Base-by-base conservation (phyloP, 1,140 invertebrate genomes). In the Ceratosolen solmsi region DNA sequence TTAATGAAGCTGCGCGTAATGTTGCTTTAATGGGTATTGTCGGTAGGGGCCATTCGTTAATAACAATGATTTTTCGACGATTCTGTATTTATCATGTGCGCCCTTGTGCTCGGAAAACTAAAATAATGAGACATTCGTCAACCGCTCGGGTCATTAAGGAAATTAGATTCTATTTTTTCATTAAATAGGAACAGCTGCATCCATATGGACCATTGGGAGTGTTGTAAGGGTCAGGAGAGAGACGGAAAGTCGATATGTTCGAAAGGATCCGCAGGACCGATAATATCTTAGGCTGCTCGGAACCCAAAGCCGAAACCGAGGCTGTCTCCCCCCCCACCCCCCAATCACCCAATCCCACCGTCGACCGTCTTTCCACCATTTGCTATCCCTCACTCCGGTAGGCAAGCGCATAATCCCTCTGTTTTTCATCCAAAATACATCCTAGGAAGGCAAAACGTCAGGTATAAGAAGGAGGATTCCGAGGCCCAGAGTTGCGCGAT, bases 211-310 rank as follows among this genome's bases (percentile, higher is more conserved):
- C 60, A 74, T 77, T 77, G 84, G 82, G 82, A 82, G 82, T 73
- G 83, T 81, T 78, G 84, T 77, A 71, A 71, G 68, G 82, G 3
- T 2, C 17, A 9, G 20, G 33, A 74, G 7, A 71, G 22, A 46
- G 68, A 71, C 5, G 20, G 36, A 71, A 11, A 58, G 54, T 87
- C 87, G 86, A 89, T 88, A 87, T 83, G 82, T 85, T 88, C 85
- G 83, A 88, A 86, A 86, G 87, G 84, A 88, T 87, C 87, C 84
- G 76, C 73, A 81, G 84, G 86, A 85, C 86, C 86, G 88, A 90
- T 89, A 89, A 87, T 86, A 90, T 90, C 86, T 86, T 79, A 80
- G 83, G 82, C 85, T 84, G 81, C 72, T 65, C 13, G 77, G 83
- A 4, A 25, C 30, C 9, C 33, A 72, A 49, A 60, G 56, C 4